Conservation (phyloP, 2,113 vertebrate species). For the Hypanus sabinus region DNA sequence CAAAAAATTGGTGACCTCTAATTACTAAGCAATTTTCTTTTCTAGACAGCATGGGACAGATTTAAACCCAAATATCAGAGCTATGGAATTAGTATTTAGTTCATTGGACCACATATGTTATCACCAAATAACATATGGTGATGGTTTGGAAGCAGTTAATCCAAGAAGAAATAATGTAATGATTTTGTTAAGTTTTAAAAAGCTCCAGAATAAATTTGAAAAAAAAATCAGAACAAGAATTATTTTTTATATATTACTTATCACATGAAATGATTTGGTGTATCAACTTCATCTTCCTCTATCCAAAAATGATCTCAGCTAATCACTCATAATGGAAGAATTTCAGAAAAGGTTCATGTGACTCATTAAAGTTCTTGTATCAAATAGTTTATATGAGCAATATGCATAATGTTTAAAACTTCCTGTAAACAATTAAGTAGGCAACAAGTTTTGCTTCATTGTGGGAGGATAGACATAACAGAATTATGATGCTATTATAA, state of each 20-base stretch:
- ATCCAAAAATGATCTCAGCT: neutral
- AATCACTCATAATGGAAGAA: neutral
- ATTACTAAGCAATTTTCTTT: neutral
- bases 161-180: neutral
- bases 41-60: neutral
- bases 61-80: neutral
- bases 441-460: neutral
- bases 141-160: neutral
- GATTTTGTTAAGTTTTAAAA: neutral
- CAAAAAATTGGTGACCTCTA: too few species aligned
- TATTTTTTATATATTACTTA: neutral
- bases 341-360: neutral
- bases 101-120: neutral
- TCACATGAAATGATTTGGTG: neutral
- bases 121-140: neutral
- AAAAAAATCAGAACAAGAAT: neutral
- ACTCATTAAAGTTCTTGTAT: neutral
- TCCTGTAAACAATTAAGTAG: neutral
- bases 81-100: neutral
- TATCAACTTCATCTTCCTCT: neutral
- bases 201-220: neutral
- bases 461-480: neutral
- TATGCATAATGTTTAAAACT: neutral
- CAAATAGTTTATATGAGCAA: neutral
- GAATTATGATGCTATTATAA: neutral